Percentiles rank a stretch among this genome's conserved stretches.
Conservation (phyloP, 2,888 invertebrate species). For the Dicyrtomina minuta region DNA sequence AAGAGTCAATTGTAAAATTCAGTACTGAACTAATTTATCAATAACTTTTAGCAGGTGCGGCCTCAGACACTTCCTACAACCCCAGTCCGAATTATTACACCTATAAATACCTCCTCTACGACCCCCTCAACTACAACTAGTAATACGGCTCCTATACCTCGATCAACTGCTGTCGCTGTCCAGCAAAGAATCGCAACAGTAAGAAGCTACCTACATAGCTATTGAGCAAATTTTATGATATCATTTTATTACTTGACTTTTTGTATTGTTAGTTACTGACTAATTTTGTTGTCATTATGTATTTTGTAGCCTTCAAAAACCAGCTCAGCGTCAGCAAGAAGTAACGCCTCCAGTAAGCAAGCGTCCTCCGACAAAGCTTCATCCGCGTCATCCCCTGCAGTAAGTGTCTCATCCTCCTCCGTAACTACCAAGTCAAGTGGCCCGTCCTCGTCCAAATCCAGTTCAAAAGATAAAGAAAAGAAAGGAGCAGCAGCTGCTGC, state of each 20-base stretch:
- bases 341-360: constrained; percentile 22
- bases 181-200: constrained; percentile 64
- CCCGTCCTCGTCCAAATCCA: constrained; percentile 59
- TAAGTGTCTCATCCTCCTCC: constrained; percentile 30
- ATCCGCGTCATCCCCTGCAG: constrained; percentile 10
- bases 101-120: constrained; percentile 46
- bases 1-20: no score
- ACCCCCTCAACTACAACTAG: constrained; percentile 32
- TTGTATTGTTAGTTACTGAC: no score
- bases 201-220: no score
- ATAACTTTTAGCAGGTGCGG: constrained; percentile 36
- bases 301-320: constrained; percentile 44
- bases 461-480: constrained; percentile 71
- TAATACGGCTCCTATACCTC: constrained; percentile 43
- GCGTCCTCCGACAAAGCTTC: background rate
- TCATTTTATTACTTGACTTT: no score
- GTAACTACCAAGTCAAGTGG: constrained; percentile 43
- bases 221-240: no score
- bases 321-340: constrained; percentile 42
- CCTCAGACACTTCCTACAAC: constrained; percentile 42
- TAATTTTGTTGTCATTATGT: background rate
- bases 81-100: constrained; percentile 51
- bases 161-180: constrained; percentile 61
- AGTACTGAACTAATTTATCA: no score
- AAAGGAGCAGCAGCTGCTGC: constrained; percentile 63